Conservation (phyloP, 2,113 vertebrate species). For the Nibea coibor region DNA sequence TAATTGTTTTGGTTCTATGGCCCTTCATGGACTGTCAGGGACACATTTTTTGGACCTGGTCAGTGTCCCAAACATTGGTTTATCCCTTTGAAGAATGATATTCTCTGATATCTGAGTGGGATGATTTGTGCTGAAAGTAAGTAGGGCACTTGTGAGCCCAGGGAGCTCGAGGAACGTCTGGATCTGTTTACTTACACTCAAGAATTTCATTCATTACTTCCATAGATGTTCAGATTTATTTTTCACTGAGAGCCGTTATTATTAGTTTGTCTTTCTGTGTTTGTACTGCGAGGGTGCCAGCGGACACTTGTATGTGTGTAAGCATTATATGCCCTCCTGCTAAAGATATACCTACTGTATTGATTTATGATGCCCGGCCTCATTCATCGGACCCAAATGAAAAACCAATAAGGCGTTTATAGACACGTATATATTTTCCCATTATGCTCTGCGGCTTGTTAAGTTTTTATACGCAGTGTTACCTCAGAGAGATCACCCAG, state of each 20-base stretch:
- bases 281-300: not conserved
- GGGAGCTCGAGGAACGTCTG: not conserved
- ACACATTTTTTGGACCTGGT: not conserved
- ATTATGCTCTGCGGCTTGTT: constrained; percentile 54
- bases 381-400: constrained; percentile 61
- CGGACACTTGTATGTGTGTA: not conserved
- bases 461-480: constrained; percentile 57
- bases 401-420: constrained; percentile 73
- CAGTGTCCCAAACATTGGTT: constrained; percentile 4
- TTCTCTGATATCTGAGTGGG: constrained; percentile 16
- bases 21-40: not conserved
- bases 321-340: constrained; percentile 3
- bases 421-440: constrained; percentile 55
- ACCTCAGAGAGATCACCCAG: constrained; percentile 49
- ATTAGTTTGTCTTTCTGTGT: constrained; percentile 13
- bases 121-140: constrained; percentile 35
- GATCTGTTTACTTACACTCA: constrained; percentile 30
- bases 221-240: constrained; percentile 27
- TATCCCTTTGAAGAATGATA: constrained; percentile 5
- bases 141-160: constrained; percentile 25
- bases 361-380: constrained; percentile 40
- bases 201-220: constrained; percentile 31
- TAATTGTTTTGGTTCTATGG: not conserved
- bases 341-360: constrained; percentile 30
- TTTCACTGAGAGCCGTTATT: constrained; percentile 1